Evolutionary conservation across 1,140 invertebrate species (phyloP).

Genomic region (Penaeus indicus): DNA sequence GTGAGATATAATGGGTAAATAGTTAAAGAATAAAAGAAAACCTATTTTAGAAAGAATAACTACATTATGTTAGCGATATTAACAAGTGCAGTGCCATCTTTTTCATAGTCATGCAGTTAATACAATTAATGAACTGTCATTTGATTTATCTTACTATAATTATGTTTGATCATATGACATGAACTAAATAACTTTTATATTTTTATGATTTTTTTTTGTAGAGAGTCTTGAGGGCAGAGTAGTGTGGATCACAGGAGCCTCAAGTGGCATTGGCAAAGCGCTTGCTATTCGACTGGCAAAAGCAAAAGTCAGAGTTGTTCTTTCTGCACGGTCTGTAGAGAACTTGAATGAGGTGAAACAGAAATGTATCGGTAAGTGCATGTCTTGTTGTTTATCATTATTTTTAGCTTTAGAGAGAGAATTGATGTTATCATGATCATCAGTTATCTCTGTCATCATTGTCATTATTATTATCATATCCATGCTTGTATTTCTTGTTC

Average conservation of each 20-base stretch:
- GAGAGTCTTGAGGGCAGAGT: conserved; percentile 78
- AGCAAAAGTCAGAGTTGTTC: conserved; percentile 79
- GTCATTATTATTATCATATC: background rate
- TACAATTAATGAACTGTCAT: background rate
- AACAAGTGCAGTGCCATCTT: too few species aligned
- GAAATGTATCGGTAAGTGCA: conserved; percentile 76
- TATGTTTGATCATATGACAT: background rate
- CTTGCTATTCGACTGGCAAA: conserved; percentile 81
- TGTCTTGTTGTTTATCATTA: background rate
- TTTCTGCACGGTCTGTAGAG: conserved; percentile 81
- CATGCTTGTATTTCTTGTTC: background rate
- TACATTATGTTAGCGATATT: too few species aligned
- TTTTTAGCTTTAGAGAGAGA: background rate
- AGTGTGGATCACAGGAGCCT: conserved; percentile 91
- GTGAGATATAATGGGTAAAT: too few species aligned
- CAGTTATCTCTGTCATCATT: conserved; percentile 28
- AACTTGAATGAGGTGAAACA: conserved; percentile 83
- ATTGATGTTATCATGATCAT: too few species aligned
- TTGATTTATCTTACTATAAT: background rate
- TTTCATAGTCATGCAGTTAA: too few species aligned
- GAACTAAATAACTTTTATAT: background rate
- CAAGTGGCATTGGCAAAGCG: conserved; percentile 88
- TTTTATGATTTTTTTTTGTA: background rate
- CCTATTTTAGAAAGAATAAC: too few species aligned
- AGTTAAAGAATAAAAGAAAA: too few species aligned